Evolutionary conservation across 2,113 vertebrate genomes (phyloP).

Genomic region (Orthonyx spaldingii): DNA sequence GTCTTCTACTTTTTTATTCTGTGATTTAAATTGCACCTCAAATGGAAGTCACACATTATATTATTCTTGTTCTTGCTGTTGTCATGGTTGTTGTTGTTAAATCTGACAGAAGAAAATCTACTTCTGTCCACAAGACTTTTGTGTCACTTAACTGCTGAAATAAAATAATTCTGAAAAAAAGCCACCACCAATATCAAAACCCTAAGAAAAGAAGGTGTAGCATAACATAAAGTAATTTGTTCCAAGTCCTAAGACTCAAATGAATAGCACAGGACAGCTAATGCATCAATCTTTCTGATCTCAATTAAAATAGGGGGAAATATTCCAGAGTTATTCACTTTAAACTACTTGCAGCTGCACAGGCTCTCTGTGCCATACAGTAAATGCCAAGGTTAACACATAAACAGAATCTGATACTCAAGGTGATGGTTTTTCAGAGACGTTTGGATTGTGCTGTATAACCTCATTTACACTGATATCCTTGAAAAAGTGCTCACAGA

Average conservation of each 20-base stretch:
- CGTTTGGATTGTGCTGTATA: neutral
- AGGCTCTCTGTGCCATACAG: neutral
- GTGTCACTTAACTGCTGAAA: neutral
- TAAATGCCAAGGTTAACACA: neutral
- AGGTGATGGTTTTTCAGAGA: neutral
- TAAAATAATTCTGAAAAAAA: neutral
- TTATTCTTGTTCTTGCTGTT: too few relatives aligned
- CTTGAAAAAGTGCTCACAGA: neutral
- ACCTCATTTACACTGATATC: neutral
- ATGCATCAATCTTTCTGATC: neutral
- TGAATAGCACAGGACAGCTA: neutral
- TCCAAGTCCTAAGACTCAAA: neutral
- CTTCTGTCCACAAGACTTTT: neutral
- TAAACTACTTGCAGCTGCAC: neutral
- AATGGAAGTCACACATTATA: neutral
- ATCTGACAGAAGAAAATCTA: neutral
- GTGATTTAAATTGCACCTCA: neutral
- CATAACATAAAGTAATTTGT: neutral
- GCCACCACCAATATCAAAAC: neutral
- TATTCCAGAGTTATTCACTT: neutral
- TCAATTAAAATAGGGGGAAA: neutral
- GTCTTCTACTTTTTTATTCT: neutral
- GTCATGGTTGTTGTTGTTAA: neutral
- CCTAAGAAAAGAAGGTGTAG: neutral
- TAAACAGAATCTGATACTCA: neutral